Evolutionary conservation across 1,140 invertebrate species (phyloP), one percentile per base, ranked within the genome.

Genomic region (Hylaeus anthracinus): DNA sequence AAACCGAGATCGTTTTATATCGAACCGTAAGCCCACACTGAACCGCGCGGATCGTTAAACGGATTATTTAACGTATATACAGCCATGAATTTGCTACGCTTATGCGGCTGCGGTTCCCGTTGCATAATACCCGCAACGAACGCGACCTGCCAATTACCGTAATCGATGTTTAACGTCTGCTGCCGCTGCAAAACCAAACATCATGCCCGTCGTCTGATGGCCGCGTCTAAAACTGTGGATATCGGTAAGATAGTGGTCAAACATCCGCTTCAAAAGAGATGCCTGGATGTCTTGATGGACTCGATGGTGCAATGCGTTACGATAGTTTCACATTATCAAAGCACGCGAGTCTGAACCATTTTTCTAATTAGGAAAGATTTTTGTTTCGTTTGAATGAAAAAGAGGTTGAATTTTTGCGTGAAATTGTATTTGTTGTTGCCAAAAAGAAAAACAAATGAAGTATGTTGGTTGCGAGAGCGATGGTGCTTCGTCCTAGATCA

Each of bases 111-210:
- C 81, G 81, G 83, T 87, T 67, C 48, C 76, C 76, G 80, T 72
- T 60, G 66, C 85, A 83, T 78, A 79, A 87, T 85, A 64, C 69
- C 79, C 72, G 37, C 75, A 74, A 56, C 72, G 76, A 77, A 81
- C 83, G 84, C 51, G 71, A 63, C 74, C 75, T 79, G 80, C 88
- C 88, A 90, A 89, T 90, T 90, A 89, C 84, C 73, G 74, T 89
- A 90, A 90, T 89, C 88, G 86, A 89, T 90, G 86, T 89, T 89
- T 89, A 89, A 87, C 81, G 89, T 86, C 88, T 84, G 85, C 84
- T 72, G 72, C 75, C 85, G 60, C 71, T 60, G 80, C 79, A 81
- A 83, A 85, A 77, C 83, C 79, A 72, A 82, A 70, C 61, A 84
- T 74, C 66, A 63, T 70, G 51, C 37, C 45, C 72, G 73, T 67